Evolutionary conservation across 1,140 invertebrate genomes (phyloP).

Genomic region (Achatina immaculata): DNA sequence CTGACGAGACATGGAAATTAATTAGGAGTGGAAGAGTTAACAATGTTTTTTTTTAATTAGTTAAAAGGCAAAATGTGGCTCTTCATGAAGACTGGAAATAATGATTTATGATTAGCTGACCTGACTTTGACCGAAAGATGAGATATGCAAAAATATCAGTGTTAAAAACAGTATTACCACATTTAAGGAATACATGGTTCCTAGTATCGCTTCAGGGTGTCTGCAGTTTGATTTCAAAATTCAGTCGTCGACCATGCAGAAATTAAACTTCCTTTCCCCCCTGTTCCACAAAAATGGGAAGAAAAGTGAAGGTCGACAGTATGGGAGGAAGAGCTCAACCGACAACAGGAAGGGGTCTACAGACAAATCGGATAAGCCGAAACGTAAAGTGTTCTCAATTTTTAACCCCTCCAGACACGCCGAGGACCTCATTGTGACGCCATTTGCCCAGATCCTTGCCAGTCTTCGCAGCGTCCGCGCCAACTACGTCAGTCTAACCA

Average conservation of each 20-base stretch:
- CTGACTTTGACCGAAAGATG: no score
- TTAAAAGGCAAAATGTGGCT: no score
- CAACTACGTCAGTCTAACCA: slow-evolving; percentile 97
- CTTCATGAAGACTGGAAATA: no score
- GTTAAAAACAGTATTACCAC: no score
- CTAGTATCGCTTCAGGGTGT: neutral
- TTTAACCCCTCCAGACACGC: slow-evolving; percentile 86
- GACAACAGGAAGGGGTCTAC: neutral
- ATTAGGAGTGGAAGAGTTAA: no score
- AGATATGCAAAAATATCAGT: no score
- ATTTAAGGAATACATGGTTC: no score
- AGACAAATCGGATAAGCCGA: neutral
- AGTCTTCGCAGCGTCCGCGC: slow-evolving; percentile 96
- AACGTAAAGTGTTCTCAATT: neutral
- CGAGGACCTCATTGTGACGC: slow-evolving; percentile 98
- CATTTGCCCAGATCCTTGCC: slow-evolving; percentile 99
- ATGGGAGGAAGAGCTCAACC: neutral
- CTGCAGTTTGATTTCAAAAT: neutral
- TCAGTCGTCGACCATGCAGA: neutral
- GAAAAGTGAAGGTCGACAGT: neutral
- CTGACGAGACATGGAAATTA: no score
- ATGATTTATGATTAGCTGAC: no score
- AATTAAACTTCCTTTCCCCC: slow-evolving; percentile 14
- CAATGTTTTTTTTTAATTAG: no score
- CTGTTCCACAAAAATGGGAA: slow-evolving; percentile 30